These are phyloP conservation scores for Nephrotoma flavescens DNA, from an alignment of 2,888 invertebrate genomes.

Conservation along the genomic window DNA sequence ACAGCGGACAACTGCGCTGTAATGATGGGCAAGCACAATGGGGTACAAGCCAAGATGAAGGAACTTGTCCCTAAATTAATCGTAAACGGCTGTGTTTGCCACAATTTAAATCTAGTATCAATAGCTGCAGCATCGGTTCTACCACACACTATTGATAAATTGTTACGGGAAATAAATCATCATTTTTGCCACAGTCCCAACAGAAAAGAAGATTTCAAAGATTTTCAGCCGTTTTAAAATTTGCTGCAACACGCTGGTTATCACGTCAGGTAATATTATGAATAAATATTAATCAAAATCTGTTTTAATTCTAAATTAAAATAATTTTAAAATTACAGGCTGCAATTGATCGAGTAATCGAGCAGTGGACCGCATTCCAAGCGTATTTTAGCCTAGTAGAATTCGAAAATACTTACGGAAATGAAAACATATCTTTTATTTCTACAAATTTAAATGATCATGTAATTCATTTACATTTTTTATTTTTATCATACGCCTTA, in stretches of 20 bases:
- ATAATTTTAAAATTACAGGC: neutral
- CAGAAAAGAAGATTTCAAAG: neutral
- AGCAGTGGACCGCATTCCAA: neutral
- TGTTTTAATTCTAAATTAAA: neutral
- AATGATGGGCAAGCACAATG: constrained; percentile 10
- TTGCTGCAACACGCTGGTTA: neutral
- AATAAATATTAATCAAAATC: too few species aligned
- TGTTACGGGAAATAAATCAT: constrained; percentile 4
- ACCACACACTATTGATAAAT: neutral
- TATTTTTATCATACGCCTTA: neutral
- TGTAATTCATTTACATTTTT: neutral
- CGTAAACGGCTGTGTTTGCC: neutral
- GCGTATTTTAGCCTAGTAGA: neutral
- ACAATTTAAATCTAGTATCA: constrained; percentile 3
- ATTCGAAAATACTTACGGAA: neutral
- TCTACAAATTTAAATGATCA: neutral
- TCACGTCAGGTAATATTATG: neutral
- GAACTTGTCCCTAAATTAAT: neutral
- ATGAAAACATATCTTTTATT: neutral
- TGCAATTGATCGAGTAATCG: constrained; percentile 4
- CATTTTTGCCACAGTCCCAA: constrained; percentile 5
- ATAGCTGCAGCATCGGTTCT: neutral
- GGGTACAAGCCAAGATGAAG: constrained; percentile 9
- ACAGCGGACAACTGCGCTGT: too few species aligned
- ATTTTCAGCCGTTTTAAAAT: neutral